phyloP scores from a whole-genome alignment of 2,888 invertebrate genomes.

The Epsilonema sp. region DNA sequence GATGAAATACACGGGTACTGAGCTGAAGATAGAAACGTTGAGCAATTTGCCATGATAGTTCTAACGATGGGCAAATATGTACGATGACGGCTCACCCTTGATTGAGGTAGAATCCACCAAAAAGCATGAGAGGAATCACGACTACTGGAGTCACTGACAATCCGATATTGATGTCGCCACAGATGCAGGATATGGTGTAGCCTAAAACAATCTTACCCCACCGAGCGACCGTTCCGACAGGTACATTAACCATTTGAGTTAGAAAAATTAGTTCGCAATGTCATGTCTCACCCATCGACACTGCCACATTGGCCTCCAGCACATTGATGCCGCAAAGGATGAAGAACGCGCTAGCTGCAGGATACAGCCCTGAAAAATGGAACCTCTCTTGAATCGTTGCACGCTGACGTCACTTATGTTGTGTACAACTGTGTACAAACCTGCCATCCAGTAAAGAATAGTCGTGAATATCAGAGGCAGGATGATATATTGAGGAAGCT shows the following conservation, averaged over 20 bases:
- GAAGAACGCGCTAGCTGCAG: conserved; percentile 35
- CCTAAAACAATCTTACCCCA: too few species aligned
- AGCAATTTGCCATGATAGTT: neutral
- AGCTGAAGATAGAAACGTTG: conserved; percentile 13
- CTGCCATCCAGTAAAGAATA: conserved; percentile 72
- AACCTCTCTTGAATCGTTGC: too few species aligned
- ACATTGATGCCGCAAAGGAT: conserved; percentile 37
- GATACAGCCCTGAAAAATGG: conserved; percentile 22
- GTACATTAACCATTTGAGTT: too few species aligned
- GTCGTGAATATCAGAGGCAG: conserved; percentile 62
- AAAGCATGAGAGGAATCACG: conserved; percentile 74
- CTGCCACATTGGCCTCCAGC: conserved; percentile 20
- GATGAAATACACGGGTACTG: conserved; percentile 29
- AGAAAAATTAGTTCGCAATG: conserved; percentile 5
- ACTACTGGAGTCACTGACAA: conserved; percentile 72
- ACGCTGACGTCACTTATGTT: neutral
- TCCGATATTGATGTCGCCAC: conserved; percentile 63
- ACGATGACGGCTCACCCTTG: conserved; percentile 48
- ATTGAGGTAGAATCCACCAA: conserved; percentile 86
- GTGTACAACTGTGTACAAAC: conserved; percentile 27
- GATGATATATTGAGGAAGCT: conserved; percentile 56
- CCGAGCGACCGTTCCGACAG: too few species aligned
- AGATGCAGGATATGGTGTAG: conserved; percentile 72
- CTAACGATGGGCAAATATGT: neutral
- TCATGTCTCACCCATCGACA: conserved; percentile 24